phyloP scores from a whole-genome alignment of 2,113 vertebrate genomes.

The Ctenodactylus gundi region DNA sequence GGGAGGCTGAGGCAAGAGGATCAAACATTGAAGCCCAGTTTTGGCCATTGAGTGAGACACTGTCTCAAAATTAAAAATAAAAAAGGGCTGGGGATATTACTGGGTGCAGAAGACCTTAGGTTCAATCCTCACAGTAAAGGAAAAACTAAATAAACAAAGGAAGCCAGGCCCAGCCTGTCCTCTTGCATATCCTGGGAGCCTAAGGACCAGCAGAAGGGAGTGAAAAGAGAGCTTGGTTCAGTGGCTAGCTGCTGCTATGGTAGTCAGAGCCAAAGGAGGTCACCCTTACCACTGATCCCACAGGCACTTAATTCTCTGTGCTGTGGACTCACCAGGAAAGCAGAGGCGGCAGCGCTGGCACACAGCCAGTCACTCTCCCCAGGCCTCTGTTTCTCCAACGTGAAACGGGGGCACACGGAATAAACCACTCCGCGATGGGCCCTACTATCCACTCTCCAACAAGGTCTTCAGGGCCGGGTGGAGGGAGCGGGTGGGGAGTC shows the following conservation, averaged over 20 bases:
- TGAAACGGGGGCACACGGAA: background rate
- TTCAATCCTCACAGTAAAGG: no score
- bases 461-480: background rate
- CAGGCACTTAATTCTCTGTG: background rate
- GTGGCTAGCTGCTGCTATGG: background rate
- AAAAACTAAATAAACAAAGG: no score
- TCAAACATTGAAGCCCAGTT: no score
- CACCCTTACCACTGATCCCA: constrained; percentile 51
- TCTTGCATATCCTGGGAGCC: background rate
- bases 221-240: constrained; percentile 32
- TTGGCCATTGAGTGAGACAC: no score
- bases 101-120: no score
- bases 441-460: background rate
- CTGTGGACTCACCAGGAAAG: background rate
- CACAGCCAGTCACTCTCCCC: background rate
- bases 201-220: constrained; percentile 18
- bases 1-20: no score
- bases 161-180: background rate
- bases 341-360: background rate
- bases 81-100: no score
- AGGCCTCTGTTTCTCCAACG: background rate
- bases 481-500: background rate
- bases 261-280: constrained; percentile 60
- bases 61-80: no score
- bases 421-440: background rate